Percentiles rank a stretch among this genome's conserved stretches.
These are phyloP conservation scores for Pocillopora verrucosa DNA, from an alignment of 64 coral and sea anemone species.

Conservation along the genomic window DNA sequence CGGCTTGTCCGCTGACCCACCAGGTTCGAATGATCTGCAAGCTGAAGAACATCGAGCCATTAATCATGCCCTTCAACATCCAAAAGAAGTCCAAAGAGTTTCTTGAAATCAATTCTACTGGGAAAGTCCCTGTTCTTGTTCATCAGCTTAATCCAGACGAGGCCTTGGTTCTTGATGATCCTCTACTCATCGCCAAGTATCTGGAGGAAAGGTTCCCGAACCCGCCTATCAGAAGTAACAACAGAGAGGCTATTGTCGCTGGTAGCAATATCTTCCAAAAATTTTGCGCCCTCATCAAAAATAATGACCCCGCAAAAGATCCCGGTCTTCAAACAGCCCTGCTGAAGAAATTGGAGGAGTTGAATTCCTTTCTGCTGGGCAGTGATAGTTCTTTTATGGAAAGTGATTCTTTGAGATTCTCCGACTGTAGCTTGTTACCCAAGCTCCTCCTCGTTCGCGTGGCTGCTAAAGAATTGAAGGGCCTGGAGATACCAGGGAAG, in stretches of 20 bases:
- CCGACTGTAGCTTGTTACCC: constrained; percentile 31
- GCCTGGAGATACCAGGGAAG: constrained; percentile 12
- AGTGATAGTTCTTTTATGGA: constrained; percentile 1
- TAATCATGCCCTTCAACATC: constrained; percentile 21
- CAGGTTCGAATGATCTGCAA: constrained; percentile 41
- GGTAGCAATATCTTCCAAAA: constrained; percentile 53
- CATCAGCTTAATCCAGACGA: constrained; percentile 27
- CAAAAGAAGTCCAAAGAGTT: constrained; percentile 42
- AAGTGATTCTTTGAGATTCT: constrained; percentile 12
- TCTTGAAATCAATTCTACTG: constrained; percentile 30
- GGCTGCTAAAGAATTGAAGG: constrained; percentile 27
- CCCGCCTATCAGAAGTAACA: constrained; percentile 20
- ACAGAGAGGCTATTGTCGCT: constrained; percentile 30
- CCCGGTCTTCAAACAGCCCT: constrained; percentile 36
- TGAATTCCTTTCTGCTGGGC: constrained; percentile 7
- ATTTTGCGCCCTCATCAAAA: constrained; percentile 67
- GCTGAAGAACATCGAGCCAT: constrained; percentile 16
- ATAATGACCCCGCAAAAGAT: constrained; percentile 42
- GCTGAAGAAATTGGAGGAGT: constrained; percentile 37
- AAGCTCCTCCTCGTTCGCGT: constrained; percentile 30
- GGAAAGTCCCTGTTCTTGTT: constrained; percentile 34
- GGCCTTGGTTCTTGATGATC: constrained; percentile 28
- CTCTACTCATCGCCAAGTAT: constrained; percentile 19
- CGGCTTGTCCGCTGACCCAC: constrained; percentile 39
- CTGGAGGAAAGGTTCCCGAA: constrained; percentile 1